Percentiles rank a stretch among this genome's conserved stretches.
Evolutionary conservation across 30 jellyfish, hydroid and myxozoan species (phyloP).

Genomic region (Phacellophora camtschatica): DNA sequence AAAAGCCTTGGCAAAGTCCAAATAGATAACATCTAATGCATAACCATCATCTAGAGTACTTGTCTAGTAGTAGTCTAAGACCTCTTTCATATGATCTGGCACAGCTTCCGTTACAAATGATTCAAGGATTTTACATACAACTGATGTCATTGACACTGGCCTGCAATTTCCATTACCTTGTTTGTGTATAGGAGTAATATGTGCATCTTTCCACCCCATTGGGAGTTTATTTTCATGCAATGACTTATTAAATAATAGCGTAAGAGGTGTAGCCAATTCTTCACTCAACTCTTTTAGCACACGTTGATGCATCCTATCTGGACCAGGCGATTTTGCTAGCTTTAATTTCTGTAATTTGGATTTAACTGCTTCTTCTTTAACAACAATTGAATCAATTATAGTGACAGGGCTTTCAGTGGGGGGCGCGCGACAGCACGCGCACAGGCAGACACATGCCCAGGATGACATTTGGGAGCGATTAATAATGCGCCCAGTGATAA

Average conservation of each 20-base stretch:
- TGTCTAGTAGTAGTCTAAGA: neutral
- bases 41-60: neutral
- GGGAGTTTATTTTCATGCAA: neutral
- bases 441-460: too few relatives aligned
- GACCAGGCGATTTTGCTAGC: conserved; percentile 1
- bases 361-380: neutral
- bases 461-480: too few relatives aligned
- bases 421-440: too few relatives aligned
- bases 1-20: too few relatives aligned
- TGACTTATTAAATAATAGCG: neutral
- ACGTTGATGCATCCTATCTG: conserved; percentile 10
- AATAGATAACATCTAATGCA: neutral
- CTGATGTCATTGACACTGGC: conserved; percentile 3
- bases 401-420: neutral
- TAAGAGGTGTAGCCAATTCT: conserved; percentile 10
- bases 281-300: neutral
- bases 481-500: too few relatives aligned
- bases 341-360: neutral
- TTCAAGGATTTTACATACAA: conserved; percentile 7
- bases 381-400: neutral
- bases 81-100: neutral
- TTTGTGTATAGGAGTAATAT: neutral
- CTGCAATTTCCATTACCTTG: neutral
- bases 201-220: neutral
- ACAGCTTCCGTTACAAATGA: neutral